Base-by-base conservation (phyloP, 1,140 invertebrate species). In the Myzus persicae region DNA sequence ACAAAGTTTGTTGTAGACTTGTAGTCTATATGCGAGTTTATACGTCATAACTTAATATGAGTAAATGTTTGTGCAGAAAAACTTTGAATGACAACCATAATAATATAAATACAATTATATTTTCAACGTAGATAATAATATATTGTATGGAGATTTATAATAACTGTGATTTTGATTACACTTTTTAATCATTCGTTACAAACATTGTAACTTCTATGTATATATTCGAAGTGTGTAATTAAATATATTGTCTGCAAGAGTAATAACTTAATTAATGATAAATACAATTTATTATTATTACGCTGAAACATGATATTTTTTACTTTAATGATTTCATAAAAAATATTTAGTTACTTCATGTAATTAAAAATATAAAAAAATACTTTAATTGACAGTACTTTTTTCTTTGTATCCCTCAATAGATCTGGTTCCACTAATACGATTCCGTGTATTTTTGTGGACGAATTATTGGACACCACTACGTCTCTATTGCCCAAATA, bases 401-500 rank as follows among this genome's bases (percentile, higher is more conserved):
- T 97, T 94, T 97, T 97, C 26, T 93, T 93, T 48, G 91, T 48
- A 94, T 96, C 96, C 93, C 97, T 96, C 26, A 98, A 95, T 94
- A 96, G 96, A 31, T 97, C 97, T 0, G 97, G 96, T 94, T 98
- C 98, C 2, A 98, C 96, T 91, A 97, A 95, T 6, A 98, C 95
- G 18, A 98, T 97, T 76, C 98, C 98, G 94, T 97, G 97, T 44
- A 98, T 96, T 94, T 96, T 96, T 94, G 98, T 97, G 81, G 97
- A 97, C 94, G 96, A 95, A 67, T 96, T 96, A 90, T 96, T 96
- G 93, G 97, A 96, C 31, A 98, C 96, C 1, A 97, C 96, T 84
- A 98, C 95, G 95, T 98, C 98, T 54, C 98, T 95, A 9, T 96
- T 97, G 36, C 97, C 96, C 94, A 98, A 95, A 94, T 98, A 98